These are phyloP conservation scores for Colletes latitarsis DNA, from an alignment of 1,140 invertebrate genomes.

Conservation along the genomic window DNA sequence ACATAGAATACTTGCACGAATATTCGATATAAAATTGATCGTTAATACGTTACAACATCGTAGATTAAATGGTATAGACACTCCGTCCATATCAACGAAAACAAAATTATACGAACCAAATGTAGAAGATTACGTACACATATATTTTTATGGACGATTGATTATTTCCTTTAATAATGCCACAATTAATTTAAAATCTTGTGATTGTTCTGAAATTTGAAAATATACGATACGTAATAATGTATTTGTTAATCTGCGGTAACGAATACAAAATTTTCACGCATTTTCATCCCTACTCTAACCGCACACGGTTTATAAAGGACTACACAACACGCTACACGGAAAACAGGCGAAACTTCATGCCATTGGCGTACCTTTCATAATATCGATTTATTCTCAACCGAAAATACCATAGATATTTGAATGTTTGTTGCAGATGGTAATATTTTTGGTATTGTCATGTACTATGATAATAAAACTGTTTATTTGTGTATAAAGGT, in stretches of 20 bases:
- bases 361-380: conserved; percentile 6
- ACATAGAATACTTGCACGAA: background rate
- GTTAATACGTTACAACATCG: background rate
- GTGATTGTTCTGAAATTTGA: background rate
- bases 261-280: conserved; percentile 16
- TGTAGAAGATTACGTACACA: background rate
- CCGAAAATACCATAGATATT: conserved; percentile 8
- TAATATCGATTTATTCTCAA: conserved; percentile 18
- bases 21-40: background rate
- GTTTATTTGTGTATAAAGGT: no score
- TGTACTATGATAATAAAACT: background rate
- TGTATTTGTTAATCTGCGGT: conserved; percentile 10
- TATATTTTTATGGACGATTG: background rate
- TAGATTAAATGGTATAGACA: background rate
- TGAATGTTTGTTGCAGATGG: background rate
- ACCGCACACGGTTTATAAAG: conserved; percentile 5
- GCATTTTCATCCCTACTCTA: conserved; percentile 36
- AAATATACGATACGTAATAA: background rate
- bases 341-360: conserved; percentile 15
- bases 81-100: background rate
- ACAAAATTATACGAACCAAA: conserved; percentile 21
- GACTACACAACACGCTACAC: conserved; percentile 1
- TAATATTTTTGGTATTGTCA: background rate
- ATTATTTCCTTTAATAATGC: background rate
- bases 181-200: background rate